Base-by-base conservation (phyloP, 2,113 vertebrate genomes). In the Carlito syrichta region DNA sequence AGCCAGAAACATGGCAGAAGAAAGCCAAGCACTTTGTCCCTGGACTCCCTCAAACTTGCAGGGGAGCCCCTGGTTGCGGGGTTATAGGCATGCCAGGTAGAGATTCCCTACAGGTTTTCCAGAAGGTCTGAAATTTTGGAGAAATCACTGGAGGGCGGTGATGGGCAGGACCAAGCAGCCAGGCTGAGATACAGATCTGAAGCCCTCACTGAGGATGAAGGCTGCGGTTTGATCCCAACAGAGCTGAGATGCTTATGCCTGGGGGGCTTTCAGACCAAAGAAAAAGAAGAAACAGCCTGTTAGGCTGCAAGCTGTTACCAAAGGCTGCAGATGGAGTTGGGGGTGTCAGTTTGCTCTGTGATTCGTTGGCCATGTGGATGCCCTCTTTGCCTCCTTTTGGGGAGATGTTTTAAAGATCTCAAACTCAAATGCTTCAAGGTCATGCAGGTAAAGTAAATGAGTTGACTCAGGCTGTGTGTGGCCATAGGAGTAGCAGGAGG, bases 171-270 rank as follows among this genome's bases (percentile, higher is more conserved):
- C 8, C 20, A 43, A 3, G 43, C 6, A 19, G 38, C 89, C 12
- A 23, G 77, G 35, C 13, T 25, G 17, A 35, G 43, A 43, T 38
- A 66, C 48, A 50, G 68, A 32, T 25, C 3, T 8, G 2, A 23
- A 50, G 74, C 12, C 0, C 6, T 6, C 56, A 52, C 12, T 2
- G 6, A 9, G 1, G 30, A 11, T 4, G 8, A 17, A 27, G 19
- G 16, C 2, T 52, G 23, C 2, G 38, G 16, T 19, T 12, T 20
- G 20, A 63, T 32, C 20, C 38, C 13, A 13, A 2, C 0, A 0
- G 32, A 3, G 38, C 25, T 11, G 4, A 60, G 43, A 11, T 4
- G 17, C 30, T 43, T 10, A 3, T 27, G 19, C 52, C 10, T 25
- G 20, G 8, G 35, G 19, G 58, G 60, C 58, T 76, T 45, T n/a